These are phyloP conservation scores for Loxodonta africana DNA, from an alignment of 2,113 vertebrate species.

Conservation along the genomic window DNA sequence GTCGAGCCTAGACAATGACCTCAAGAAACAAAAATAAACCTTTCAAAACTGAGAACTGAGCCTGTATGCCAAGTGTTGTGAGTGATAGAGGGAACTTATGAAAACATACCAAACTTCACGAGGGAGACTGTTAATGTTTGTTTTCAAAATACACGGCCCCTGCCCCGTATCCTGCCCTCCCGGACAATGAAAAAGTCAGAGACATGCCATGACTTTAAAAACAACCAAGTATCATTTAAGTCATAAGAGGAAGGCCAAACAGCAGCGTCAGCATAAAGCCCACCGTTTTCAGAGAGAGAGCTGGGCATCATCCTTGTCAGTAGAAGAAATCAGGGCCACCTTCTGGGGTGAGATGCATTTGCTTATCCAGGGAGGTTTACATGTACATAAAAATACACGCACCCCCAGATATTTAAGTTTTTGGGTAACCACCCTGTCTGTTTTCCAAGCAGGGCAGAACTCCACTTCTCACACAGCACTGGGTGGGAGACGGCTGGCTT, in stretches of 20 bases:
- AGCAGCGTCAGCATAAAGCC: background rate
- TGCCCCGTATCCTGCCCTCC: background rate
- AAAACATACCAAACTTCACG: constrained; percentile 64
- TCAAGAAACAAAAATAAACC: constrained; percentile 83
- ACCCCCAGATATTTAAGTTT: background rate
- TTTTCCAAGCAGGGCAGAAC: background rate
- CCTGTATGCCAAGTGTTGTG: constrained; percentile 78
- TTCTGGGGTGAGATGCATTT: background rate
- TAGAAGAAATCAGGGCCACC: background rate
- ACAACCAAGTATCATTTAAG: background rate
- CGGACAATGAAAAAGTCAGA: background rate
- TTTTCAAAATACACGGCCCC: constrained; percentile 65
- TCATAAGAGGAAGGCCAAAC: background rate
- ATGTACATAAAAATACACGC: background rate
- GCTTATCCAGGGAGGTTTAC: background rate
- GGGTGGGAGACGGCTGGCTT: background rate
- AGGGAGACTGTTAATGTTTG: background rate
- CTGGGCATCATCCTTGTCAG: fast-evolving
- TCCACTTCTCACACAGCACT: background rate
- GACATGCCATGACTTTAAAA: background rate
- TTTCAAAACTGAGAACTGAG: constrained; percentile 79
- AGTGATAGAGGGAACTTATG: constrained; percentile 74
- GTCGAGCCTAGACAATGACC: constrained; percentile 84
- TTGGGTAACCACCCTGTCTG: background rate
- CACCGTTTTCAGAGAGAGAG: background rate